phyloP scores from a whole-genome alignment of 2,797 vertebrate species.

The Melanotaenia maccullochi region DNA sequence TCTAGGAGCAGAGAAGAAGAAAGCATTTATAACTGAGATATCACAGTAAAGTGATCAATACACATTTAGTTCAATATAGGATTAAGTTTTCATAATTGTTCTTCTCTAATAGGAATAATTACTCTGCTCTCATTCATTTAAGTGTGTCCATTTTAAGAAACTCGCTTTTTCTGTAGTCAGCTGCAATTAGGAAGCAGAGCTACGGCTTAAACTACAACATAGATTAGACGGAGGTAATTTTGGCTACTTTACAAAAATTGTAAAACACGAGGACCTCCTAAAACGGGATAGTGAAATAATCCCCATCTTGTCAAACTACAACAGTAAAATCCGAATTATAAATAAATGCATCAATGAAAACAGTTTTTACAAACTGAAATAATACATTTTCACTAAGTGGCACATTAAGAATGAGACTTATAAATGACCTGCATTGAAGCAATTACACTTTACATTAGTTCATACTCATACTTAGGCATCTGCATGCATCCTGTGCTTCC shows the following conservation, averaged over 20 bases:
- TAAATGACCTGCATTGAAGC: too few relatives aligned
- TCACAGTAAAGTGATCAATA: neutral
- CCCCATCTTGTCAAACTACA: neutral
- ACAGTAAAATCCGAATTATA: neutral
- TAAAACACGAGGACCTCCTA: neutral
- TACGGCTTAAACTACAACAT: neutral
- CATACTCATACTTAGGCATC: too few relatives aligned
- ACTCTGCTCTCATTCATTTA: neutral
- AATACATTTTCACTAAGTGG: too few relatives aligned
- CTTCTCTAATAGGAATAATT: neutral
- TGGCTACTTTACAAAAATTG: too few relatives aligned
- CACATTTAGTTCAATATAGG: neutral
- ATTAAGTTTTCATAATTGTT: neutral
- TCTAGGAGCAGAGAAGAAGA: slow-evolving; percentile 76
- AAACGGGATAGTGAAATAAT: neutral
- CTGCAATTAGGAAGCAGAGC: neutral
- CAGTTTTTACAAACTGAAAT: too few relatives aligned
- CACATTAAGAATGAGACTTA: too few relatives aligned
- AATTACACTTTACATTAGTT: too few relatives aligned
- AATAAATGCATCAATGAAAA: neutral
- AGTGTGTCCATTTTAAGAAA: neutral
- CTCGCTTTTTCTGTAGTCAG: neutral
- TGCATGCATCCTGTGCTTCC: too few relatives aligned
- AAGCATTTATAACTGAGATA: neutral
- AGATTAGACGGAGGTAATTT: neutral